Evolutionary conservation across 2,797 vertebrate genomes (phyloP), one percentile per base, ranked within the genome.

Genomic region (Pagetopsis macropterus): DNA sequence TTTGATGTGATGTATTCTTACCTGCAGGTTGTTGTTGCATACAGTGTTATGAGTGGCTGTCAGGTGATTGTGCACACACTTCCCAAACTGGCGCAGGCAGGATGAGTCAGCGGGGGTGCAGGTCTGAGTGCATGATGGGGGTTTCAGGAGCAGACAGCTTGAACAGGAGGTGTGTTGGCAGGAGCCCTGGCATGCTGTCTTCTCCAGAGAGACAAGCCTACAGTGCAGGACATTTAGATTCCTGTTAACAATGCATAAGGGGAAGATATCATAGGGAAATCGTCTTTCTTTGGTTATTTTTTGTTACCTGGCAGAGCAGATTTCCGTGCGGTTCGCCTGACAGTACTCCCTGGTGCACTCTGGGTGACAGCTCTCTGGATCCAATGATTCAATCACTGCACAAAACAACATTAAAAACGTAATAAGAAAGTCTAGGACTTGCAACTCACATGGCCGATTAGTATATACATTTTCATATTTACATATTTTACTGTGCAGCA

Each of bases 131-230:
- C 94, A 94, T 0, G 85, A 31, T 0, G 92, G 91, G 16, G 79
- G 79, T 27, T 17, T 86, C 23, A 94, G 83, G 43, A 93, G 69
- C 73, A 94, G 57, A 59, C 94, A 94, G 88, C 91, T 89, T 16
- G 88, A 92, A 61, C 94, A 95, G 75, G 93, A 91, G 12, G 93
- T 94, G 88, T 94, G 93, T 71, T 92, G 93, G 78, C 93, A 94
- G 63, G 89, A 86, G 54, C 90, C 92, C 65, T 90, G 92, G 70
- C 93, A 94, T 0, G 61, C 56, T 9, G 64, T 82, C 56, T 76
- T 87, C 61, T 92, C 81, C 78, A 93, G 60, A 49, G 87, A 90
- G 31, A 88, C 91, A 12, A 41, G 83, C 57, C 94, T 95, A 50
- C 58, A 70, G 5, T 57, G 52, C 52, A 71, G 43, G 5, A 58